Percentiles rank a stretch among this genome's conserved stretches.
These are phyloP conservation scores for Cyphomyrus discorhynchus DNA, from an alignment of 2,113 vertebrate genomes.

Conservation along the genomic window DNA sequence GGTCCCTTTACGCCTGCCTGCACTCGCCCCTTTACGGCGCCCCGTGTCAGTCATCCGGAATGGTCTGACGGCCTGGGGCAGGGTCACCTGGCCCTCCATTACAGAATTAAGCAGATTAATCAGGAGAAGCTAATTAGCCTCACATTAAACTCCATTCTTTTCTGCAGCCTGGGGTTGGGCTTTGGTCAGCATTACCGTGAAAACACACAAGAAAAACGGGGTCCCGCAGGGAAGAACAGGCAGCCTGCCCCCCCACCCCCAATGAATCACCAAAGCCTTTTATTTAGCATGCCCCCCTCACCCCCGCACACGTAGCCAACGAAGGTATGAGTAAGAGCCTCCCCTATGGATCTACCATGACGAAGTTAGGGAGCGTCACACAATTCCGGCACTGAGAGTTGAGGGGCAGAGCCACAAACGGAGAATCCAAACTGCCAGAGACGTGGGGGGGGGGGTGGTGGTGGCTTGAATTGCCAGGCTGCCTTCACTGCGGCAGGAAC, in stretches of 20 bases:
- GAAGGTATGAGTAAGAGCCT: conserved; percentile 4
- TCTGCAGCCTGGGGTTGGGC: neutral
- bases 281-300: neutral
- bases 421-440: neutral
- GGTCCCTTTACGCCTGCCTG: neutral
- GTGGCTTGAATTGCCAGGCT: neutral
- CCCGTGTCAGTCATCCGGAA: neutral
- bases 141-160: neutral
- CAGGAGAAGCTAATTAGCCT: neutral
- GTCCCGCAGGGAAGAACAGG: neutral
- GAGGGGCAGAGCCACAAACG: neutral
- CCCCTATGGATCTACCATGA: neutral
- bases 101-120: neutral
- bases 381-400: neutral
- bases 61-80: neutral
- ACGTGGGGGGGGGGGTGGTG: neutral
- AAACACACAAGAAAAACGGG: neutral
- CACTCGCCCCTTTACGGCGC: neutral
- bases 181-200: neutral
- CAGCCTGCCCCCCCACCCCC: neutral
- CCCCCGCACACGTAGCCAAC: neutral
- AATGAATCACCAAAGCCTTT: neutral
- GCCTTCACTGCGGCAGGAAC: neutral
- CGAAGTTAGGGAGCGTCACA: conserved; percentile 1
- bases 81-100: neutral